phyloP scores from a whole-genome alignment of 2,797 vertebrate genomes.

The Rousettus madagascariensis region DNA sequence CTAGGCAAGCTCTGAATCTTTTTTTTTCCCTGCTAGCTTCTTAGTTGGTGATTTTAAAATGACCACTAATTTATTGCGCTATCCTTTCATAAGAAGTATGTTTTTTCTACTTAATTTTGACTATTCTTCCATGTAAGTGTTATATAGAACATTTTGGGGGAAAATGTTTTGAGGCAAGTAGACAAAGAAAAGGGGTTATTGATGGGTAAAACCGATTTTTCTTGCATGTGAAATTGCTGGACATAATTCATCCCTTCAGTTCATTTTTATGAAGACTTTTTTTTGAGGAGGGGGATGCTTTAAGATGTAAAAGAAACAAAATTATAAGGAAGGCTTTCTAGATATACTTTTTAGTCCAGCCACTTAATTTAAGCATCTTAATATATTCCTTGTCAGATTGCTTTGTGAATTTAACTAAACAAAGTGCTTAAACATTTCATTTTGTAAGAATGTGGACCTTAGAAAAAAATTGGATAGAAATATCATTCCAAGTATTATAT shows the following conservation, averaged over 20 bases:
- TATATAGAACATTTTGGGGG: background rate
- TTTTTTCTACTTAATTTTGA: slow-evolving; percentile 4
- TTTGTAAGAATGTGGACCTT: background rate
- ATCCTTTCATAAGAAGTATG: slow-evolving; percentile 12
- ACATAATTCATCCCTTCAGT: background rate
- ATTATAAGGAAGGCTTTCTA: background rate
- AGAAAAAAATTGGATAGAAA: slow-evolving; percentile 20
- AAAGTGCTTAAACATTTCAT: slow-evolving; percentile 10
- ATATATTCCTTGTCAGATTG: background rate
- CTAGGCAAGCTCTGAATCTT: background rate
- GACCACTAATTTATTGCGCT: background rate
- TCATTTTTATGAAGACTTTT: background rate
- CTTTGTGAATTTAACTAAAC: slow-evolving; percentile 41
- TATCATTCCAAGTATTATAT: background rate
- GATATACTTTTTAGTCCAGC: background rate
- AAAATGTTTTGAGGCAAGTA: slow-evolving; percentile 21
- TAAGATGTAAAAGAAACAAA: background rate
- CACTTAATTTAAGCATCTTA: background rate
- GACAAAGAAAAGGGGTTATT: background rate
- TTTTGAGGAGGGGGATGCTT: background rate
- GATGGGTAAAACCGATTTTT: slow-evolving; percentile 5
- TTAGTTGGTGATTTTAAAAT: slow-evolving; percentile 22
- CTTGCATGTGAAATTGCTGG: background rate
- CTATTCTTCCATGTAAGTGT: background rate
- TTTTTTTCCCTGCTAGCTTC: background rate